phyloP scores from a whole-genome alignment of 2,797 vertebrate species.

The Somateria mollissima region DNA sequence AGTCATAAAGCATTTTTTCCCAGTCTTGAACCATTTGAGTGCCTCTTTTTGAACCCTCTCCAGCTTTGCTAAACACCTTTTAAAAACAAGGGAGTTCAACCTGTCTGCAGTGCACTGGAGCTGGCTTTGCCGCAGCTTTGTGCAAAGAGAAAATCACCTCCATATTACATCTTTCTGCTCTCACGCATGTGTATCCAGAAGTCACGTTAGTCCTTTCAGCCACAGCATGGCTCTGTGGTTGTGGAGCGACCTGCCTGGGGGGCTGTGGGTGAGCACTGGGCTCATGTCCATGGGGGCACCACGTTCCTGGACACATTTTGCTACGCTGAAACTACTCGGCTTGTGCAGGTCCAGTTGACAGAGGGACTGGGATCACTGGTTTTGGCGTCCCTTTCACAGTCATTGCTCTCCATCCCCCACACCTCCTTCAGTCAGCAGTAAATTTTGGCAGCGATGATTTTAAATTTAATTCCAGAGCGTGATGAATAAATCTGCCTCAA shows the following conservation, averaged over 20 bases:
- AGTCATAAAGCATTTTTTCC: background rate
- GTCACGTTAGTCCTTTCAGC: background rate
- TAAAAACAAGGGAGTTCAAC: fast-evolving
- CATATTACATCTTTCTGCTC: background rate
- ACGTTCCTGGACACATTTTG: fast-evolving
- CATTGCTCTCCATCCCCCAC: background rate
- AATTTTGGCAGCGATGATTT: background rate
- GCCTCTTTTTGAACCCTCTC: background rate
- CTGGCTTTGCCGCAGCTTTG: background rate
- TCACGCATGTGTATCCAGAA: fast-evolving
- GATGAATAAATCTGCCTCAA: background rate
- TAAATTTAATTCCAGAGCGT: background rate
- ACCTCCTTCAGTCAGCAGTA: background rate
- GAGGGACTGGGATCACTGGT: background rate
- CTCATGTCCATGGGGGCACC: background rate
- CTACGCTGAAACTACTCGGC: fast-evolving
- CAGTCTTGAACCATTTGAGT: background rate
- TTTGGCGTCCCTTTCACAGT: background rate
- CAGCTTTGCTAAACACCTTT: background rate
- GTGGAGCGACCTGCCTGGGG: background rate
- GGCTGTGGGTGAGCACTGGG: fast-evolving
- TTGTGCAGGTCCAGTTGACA: background rate
- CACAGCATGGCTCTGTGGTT: background rate
- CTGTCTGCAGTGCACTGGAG: background rate
- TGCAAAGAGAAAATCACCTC: background rate